These are phyloP conservation scores for Perca schrenkii DNA, from an alignment of 2,113 vertebrate genomes.

Conservation along the genomic window DNA sequence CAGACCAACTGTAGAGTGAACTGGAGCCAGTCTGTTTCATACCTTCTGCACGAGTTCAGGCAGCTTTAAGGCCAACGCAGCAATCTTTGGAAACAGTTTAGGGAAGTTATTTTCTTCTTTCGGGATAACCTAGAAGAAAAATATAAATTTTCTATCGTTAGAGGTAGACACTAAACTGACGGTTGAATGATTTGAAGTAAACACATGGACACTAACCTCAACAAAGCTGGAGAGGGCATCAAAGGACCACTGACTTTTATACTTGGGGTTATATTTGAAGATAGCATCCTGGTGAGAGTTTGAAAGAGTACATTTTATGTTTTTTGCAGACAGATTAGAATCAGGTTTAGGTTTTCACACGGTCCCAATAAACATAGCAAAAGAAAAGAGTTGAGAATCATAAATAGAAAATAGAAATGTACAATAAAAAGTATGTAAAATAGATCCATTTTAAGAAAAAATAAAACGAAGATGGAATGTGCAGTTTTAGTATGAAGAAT, in stretches of 20 bases:
- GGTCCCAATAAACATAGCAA: not conserved
- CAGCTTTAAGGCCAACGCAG: conserved; percentile 71
- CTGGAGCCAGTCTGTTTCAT: not conserved
- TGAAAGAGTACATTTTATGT: not conserved
- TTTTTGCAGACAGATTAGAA: not conserved
- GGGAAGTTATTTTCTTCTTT: not conserved
- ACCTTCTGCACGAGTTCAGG: conserved; percentile 61
- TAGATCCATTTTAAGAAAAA: too few species aligned
- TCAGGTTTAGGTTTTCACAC: not conserved
- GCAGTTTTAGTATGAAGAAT: too few species aligned
- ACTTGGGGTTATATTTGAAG: conserved; percentile 71
- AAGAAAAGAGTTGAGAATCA: not conserved
- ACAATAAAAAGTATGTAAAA: not conserved
- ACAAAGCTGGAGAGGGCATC: conserved; percentile 53
- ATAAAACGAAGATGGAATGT: too few species aligned
- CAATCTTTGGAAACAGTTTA: conserved; percentile 69
- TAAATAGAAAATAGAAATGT: not conserved
- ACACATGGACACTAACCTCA: conserved; percentile 57
- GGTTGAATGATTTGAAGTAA: not conserved
- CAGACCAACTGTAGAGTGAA: too few species aligned
- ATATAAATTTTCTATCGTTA: not conserved
- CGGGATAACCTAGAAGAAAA: conserved; percentile 15
- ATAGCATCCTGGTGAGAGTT: conserved; percentile 65
- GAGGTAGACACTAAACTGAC: not conserved
- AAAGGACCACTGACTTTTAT: conserved; percentile 73